Base-by-base conservation (phyloP, 2,113 vertebrate species). In the Amblyopsis rosae region DNA sequence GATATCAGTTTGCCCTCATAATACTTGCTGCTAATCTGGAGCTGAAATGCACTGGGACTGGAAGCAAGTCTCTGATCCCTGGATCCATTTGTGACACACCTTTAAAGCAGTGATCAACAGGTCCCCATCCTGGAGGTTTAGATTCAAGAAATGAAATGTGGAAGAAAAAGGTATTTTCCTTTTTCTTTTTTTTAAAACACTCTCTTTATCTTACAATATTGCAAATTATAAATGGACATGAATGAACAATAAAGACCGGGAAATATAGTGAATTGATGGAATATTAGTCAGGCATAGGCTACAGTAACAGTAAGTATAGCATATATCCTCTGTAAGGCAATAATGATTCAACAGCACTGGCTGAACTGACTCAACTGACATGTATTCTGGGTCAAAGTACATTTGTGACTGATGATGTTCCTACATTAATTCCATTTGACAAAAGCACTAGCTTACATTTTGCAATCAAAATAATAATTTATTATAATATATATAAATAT, bases 341-440 rank as follows among this genome's bases (percentile, higher is more conserved):
- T 26, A 26, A 0, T 46, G 53, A 71, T 78, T 77, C 63, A 75
- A 80, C 59, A 73, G 70, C 70, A 77, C 65, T 10, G 56, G 70
- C 63, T 72, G 66, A 84, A 32, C 2, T 70, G 69, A 75, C 66
- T 51, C 71, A 75, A 76, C 66, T 67, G 76, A 77, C 59, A 73
- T 50, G 48, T 73, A 47, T 61, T 76, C 62, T 59, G 69, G 75
- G 70, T 33, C 64, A 70, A 58, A 76, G 70, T 33, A 19, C 55
- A 58, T 17, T 3, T 11, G 59, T 12, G 56, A 3, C 35, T 16
- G 35, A 64, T 65, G 13, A 66, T 3, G 64, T 62, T 58, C 17
- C 51, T 59, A 6, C 49, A 47, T 51, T 49, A 46, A 60, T 33
- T 60, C 56, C 51, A 62, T 65, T 72, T 77, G 66, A 71, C 17